Conservation (phyloP, 2,888 invertebrate genomes). For the Fissipunctia ypsillon region DNA sequence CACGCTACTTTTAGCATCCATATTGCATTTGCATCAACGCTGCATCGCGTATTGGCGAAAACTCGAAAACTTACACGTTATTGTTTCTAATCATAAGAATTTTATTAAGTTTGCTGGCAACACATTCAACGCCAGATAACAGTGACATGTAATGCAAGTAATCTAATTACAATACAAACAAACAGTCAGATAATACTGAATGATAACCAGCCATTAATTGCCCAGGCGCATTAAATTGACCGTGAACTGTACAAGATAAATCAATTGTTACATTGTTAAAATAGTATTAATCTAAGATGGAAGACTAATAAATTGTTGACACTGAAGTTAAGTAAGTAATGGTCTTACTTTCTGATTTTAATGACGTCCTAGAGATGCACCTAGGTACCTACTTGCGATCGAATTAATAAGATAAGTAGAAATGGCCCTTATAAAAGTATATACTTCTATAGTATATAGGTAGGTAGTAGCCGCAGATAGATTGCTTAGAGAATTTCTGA, state of each 20-base stretch:
- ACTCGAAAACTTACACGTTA: no score
- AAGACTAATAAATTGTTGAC: constrained; percentile 7
- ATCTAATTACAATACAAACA: constrained; percentile 22
- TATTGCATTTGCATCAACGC: background rate
- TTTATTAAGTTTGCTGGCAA: background rate
- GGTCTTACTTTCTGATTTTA: background rate
- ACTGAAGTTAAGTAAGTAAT: constrained; percentile 1
- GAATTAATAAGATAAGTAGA: background rate
- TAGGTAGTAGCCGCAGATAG: background rate
- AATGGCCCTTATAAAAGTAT: background rate
- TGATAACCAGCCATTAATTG: constrained; percentile 23
- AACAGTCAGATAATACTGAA: constrained; percentile 16
- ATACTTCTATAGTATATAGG: no score
- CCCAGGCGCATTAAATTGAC: background rate
- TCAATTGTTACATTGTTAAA: constrained; percentile 20
- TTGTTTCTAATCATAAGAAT: background rate
- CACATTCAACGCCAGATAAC: background rate
- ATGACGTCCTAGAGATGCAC: background rate
- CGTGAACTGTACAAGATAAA: constrained; percentile 18
- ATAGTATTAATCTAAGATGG: constrained; percentile 24
- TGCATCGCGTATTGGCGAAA: background rate
- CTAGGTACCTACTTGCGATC: background rate
- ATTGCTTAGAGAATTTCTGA: background rate
- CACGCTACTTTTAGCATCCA: background rate
- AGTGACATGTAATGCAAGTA: background rate